These are phyloP conservation scores for Genyomyrus donnyi DNA, from an alignment of 2,113 vertebrate species.

Conservation along the genomic window DNA sequence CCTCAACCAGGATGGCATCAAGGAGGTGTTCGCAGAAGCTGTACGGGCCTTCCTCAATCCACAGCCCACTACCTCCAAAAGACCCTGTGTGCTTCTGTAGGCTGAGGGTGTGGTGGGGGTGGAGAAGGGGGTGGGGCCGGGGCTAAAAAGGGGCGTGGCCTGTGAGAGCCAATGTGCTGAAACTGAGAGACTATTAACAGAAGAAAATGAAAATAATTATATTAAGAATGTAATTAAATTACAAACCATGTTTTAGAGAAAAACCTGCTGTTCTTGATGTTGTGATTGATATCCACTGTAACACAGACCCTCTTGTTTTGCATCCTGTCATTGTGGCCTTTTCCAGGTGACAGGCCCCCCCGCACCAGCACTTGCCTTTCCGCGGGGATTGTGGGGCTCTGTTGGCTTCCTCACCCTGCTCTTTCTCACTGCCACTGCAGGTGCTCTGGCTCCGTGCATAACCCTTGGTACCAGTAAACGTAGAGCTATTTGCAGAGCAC, in stretches of 20 bases:
- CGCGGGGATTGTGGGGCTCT: not conserved
- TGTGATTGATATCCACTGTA: not conserved
- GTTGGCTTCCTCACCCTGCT: not conserved
- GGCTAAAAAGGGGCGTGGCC: not conserved
- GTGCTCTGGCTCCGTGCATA: not conserved
- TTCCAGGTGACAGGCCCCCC: not conserved
- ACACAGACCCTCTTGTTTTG: not conserved
- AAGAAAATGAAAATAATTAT: constrained; percentile 3
- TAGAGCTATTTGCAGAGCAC: not conserved
- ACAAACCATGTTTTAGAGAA: not conserved
- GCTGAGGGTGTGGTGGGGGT: not conserved
- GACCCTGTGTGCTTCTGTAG: constrained; percentile 74
- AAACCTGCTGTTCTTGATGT: not conserved
- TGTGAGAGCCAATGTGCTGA: not conserved
- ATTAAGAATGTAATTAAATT: constrained; percentile 14
- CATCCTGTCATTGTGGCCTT: not conserved
- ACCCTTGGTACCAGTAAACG: not conserved
- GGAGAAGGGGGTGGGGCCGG: not conserved
- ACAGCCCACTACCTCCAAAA: constrained; percentile 59
- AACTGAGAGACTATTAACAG: constrained; percentile 4
- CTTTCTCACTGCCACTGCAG: not conserved
- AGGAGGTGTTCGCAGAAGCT: constrained; percentile 82
- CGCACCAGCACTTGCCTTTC: not conserved
- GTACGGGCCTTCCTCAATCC: constrained; percentile 84
- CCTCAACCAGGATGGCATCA: constrained; percentile 89